Base-by-base conservation (phyloP, 2,888 invertebrate genomes). In the Tetheella fluctuosa region DNA sequence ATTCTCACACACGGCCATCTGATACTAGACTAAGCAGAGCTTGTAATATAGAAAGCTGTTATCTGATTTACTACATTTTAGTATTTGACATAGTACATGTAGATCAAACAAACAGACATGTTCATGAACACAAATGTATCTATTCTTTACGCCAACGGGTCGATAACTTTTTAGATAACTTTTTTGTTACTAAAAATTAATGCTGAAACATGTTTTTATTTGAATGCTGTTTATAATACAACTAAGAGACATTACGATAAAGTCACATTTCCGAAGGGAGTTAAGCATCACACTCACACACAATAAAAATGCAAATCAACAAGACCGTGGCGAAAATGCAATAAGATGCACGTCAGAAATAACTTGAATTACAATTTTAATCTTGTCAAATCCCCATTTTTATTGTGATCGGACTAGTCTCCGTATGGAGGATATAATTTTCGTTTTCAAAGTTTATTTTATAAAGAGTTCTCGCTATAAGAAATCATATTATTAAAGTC, bases 351-450 rank as follows among this genome's bases (percentile, higher is more conserved):
- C 78, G 91, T 91, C 91, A 89, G 79, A 87, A 86, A 88, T 89
- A 90, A 89, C 89, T 89, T 90, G 90, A 89, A 87, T 90, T 91
- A 92, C 90, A 91, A 90, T 91, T 91, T 91, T 90, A 93, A 93
- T 93, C 92, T 90, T 89, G 90, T 90, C 91, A 88, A 90, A 93
- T 93, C 91, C 91, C 83, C 80, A 83, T 88, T 90, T 93, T 93
- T 93, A 93, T 93, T 86, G 86, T 84, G 83, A 83, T 82, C 85
- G 79, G 80, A 69, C 80, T 82, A 73, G 66, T 81, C 77, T 12
- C 76, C 77, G 80, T 78, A 76, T 79, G 77, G 83, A 75, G 84
- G 86, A 86, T 89, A 90, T 89, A 84, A 90, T 89, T 91, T 89
- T 86, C 84, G 82, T 85, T 87, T 88, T 85, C 88, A 88, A 90